Evolutionary conservation across 2,113 vertebrate genomes (phyloP).

Genomic region (Phainopepla nitens): DNA sequence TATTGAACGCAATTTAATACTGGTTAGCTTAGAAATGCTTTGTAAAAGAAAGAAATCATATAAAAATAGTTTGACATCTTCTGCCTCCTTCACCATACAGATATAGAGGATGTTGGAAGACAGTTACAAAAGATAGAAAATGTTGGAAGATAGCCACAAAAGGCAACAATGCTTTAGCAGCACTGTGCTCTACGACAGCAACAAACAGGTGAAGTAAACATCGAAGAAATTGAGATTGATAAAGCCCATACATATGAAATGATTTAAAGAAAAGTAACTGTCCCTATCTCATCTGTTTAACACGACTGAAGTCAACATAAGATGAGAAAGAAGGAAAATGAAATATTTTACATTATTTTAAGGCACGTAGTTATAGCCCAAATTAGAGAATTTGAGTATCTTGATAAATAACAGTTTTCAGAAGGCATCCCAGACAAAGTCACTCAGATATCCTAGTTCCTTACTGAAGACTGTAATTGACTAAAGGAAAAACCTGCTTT

Average conservation of each 20-base stretch:
- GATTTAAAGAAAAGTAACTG: not conserved
- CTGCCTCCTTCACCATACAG: not conserved
- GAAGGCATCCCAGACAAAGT: not conserved
- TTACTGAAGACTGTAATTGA: not conserved
- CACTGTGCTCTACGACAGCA: not conserved
- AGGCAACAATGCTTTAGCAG: not conserved
- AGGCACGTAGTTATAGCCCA: not conserved
- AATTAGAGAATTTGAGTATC: not conserved
- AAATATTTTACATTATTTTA: not conserved
- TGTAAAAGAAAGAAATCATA: not conserved
- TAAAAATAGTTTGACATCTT: not conserved
- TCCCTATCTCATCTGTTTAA: not conserved
- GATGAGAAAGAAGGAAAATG: not conserved
- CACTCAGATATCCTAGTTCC: not conserved
- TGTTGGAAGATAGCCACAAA: not conserved
- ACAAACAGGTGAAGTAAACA: not conserved
- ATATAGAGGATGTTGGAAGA: not conserved
- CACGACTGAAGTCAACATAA: not conserved
- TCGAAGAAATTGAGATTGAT: not conserved
- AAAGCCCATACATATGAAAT: not conserved
- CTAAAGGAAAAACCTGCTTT: not conserved
- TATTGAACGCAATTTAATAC: not conserved
- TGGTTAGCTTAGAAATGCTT: not conserved
- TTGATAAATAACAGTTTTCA: not conserved
- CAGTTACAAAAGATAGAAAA: not conserved